A percentile compares a stretch with the other conserved stretches of the same genome.
Evolutionary conservation across 2,888 invertebrate species (phyloP).

Genomic region (Torymus auratus): DNA sequence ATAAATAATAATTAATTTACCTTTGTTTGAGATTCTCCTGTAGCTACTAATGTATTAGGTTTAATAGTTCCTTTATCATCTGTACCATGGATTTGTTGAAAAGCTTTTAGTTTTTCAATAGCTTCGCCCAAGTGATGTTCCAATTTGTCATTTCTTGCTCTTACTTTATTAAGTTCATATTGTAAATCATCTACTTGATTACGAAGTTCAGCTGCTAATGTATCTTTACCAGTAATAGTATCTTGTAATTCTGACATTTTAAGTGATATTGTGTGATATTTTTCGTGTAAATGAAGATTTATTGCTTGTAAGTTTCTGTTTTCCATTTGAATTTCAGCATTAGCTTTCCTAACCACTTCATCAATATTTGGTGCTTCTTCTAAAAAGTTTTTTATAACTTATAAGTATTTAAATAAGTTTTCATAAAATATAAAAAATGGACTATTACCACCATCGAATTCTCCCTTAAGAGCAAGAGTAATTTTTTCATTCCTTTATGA

Average conservation of each 20-base stretch:
- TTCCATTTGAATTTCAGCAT: conserved; percentile 92
- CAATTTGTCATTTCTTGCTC: conserved; percentile 92
- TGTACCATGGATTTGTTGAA: conserved; percentile 88
- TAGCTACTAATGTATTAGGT: conserved; percentile 77
- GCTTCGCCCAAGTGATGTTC: conserved; percentile 96
- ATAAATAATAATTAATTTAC: conserved; percentile 62
- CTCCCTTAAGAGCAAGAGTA: conserved; percentile 90
- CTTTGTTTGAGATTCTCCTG: conserved; percentile 81
- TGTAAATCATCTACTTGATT: conserved; percentile 98
- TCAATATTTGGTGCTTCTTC: conserved; percentile 86
- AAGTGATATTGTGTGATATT: conserved; percentile 93
- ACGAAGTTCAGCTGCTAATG: conserved; percentile 94
- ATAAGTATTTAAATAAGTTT: conserved; percentile 10
- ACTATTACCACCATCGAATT: conserved; percentile 82
- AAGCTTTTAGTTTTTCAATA: conserved; percentile 92
- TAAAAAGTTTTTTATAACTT: conserved; percentile 66
- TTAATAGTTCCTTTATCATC: conserved; percentile 79
- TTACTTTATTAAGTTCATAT: conserved; percentile 92
- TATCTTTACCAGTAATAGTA: conserved; percentile 92
- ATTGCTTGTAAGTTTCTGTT: conserved; percentile 94
- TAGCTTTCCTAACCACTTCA: conserved; percentile 89
- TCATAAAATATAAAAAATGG: conserved; percentile 15
- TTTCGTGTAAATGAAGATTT: conserved; percentile 93
- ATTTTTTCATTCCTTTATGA: conserved; percentile 98
- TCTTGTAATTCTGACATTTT: conserved; percentile 93